Base-by-base conservation (phyloP, 2,888 invertebrate genomes). In the Pachliopta kotzebuea region DNA sequence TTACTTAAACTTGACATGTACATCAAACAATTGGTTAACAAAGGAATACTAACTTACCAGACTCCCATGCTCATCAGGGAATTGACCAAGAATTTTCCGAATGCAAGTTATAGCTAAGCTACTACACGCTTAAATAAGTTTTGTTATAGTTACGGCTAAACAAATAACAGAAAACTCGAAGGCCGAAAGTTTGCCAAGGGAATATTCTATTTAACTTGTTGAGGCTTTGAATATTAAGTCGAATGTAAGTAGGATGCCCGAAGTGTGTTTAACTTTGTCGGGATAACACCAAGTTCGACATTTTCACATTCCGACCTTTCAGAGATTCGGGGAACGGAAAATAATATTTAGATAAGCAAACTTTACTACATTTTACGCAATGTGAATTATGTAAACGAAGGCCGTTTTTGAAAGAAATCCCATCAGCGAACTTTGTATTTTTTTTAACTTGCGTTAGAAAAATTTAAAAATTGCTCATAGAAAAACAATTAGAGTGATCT, bases 171-270 rank as follows among this genome's bases (percentile, higher is more conserved):
- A 21, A 53, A 57, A 57, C 50, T 57, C 26, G 26, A 45, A 37
- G 18, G 23, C n/a, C 6, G 29, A 54, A 31, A 63, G 58, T 63
- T 63, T 54, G 45, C 29, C 52, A 49, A 58, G 58, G 49, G 54
- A 63, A 45, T 63, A 45, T 58, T 63, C 58, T 63, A 59, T 63
- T 63, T 59, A 63, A 63, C 58, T 63, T 63, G 42, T 42, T 18
- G 63, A 29, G 49, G 58, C 63, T 58, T 58, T 59, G 54, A 63
- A 59, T 63, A 63, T 63, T 55, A 54, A 63, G 54, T 57, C 42
- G 53, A 52, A 26, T 42, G 45, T 45, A 61, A 59, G 58, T 63
- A 29, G 20, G 29, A 54, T 29, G 54, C 57, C n/a, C 50, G n/a
- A 21, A 53, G 29, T 49, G 53, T 61, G 42, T 63, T 58, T 58